Evolutionary conservation across 2,113 vertebrate genomes (phyloP), one percentile per base, ranked within the genome.

Genomic region (Vidua chalybeata): DNA sequence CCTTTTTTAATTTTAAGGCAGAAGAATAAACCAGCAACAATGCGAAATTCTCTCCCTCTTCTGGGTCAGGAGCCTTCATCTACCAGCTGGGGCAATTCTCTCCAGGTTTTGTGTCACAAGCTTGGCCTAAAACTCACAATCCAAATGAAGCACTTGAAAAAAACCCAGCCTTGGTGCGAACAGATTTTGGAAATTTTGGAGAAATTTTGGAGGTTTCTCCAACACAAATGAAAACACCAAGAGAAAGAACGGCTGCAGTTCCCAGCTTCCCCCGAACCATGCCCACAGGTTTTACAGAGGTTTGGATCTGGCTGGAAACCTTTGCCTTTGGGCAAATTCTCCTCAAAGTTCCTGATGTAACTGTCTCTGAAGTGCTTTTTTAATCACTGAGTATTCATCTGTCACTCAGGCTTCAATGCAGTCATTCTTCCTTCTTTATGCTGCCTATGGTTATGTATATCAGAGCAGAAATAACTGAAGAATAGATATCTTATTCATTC

Each of bases 401-500:
- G 95, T 96, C 94, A 97, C 90, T 97, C 96, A 96, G 84, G 80
- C 80, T 95, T 95, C 95, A 97, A 94, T 93, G 92, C 73, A 96
- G 96, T 96, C 94, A 96, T 96, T 94, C 94, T 96, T 24, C 88
- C 92, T 94, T 80, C 91, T 96, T 96, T 88, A 84, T 96, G 84
- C 90, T 96, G 93, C 96, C 94, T 95, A 90, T 92, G 90, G 94
- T 97, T 96, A 97, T 97, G 94, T 95, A 95, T 97, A 94, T 96
- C 95, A 97, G 95, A 94, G 91, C 95, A 96, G 95, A 97, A 97
- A 96, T 97, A 96, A 96, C 93, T 33, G 78, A 94, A 96, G 96
- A 97, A 96, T 94, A 97, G 93, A 14, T 89, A 96, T 83, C 91
- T 96, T 97, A 96, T 97, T 97, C 90, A 97, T 94, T 95, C 96